Evolutionary conservation across 2,113 vertebrate species (phyloP).

Genomic region (Tyto alba): DNA sequence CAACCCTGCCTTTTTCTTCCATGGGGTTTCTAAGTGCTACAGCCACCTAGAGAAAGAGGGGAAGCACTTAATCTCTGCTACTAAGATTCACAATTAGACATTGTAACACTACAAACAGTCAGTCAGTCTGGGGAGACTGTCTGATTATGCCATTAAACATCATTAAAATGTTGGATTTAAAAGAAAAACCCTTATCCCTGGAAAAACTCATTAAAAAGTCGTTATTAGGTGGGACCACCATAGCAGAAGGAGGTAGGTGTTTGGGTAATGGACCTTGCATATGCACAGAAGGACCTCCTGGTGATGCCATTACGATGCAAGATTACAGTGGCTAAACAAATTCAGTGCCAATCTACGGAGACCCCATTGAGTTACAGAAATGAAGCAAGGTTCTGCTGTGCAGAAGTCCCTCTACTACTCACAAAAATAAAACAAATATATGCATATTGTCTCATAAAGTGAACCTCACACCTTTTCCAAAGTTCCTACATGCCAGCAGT

Average conservation of each 20-base stretch:
- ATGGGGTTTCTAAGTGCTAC: not conserved
- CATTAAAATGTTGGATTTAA: conserved; percentile 19
- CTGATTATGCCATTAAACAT: not conserved
- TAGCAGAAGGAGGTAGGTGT: conserved; percentile 21
- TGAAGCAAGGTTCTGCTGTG: conserved; percentile 26
- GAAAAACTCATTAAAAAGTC: conserved; percentile 40
- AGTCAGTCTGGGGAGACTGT: not conserved
- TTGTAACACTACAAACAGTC: not conserved
- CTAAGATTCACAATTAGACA: not conserved
- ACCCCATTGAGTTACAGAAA: not conserved
- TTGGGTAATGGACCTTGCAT: conserved; percentile 46
- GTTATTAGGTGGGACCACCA: not conserved
- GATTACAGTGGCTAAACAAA: conserved; percentile 26
- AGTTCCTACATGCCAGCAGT: not conserved
- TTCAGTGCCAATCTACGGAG: not conserved
- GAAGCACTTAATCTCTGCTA: not conserved
- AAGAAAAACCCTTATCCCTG: conserved; percentile 13
- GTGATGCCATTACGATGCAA: conserved; percentile 27
- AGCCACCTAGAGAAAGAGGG: not conserved
- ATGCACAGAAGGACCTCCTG: conserved; percentile 48
- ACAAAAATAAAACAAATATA: not conserved
- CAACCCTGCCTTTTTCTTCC: not conserved
- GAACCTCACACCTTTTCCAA: not conserved
- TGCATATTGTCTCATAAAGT: not conserved
- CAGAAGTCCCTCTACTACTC: not conserved